Evolutionary conservation across 2,113 vertebrate genomes (phyloP), one percentile per base, ranked within the genome.

Genomic region (Phyllostomus discolor): DNA sequence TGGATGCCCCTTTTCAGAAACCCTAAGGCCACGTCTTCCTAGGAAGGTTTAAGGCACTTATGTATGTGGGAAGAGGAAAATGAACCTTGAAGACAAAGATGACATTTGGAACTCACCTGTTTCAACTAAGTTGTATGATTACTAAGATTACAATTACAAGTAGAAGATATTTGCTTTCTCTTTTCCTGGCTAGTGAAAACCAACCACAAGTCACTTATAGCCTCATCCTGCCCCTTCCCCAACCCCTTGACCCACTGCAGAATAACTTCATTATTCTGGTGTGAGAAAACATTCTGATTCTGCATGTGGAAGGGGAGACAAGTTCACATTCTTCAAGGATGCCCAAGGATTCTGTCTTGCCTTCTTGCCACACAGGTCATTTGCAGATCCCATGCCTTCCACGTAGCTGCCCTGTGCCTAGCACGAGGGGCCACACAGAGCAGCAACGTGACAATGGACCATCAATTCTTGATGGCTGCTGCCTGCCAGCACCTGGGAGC

Each of bases 31-130:
- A 10, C 79, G n/a, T 15, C 10, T 95, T 95, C 17, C 10, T 62
- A n/a, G 48, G 86, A 83, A 86, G 22, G 88, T 82, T 94, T 67
- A 67, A 84, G 59, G 7, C 7, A 72, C 35, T 88, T 64, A 20
- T 67, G 38, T 66, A 67, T 46, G 86, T 79, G 16, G n/a, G 35
- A 86, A 85, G 62, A 94, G 50, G 28, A 93, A 87, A 94, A 87
- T 75, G 46, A 88, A 35, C 9, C 16, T 73, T 35, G 54, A 79
- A 87, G 43, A 59, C 12, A 62, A 91, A 59, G 64, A 59, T 78
- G 62, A 83, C 11, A 87, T 83, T 81, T 83, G 16, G 33, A 89
- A 69, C 7, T 72, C 35, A 69, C 2, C 11, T 14, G 14, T 88
- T 91, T 26, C n/a, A 87, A 54, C 24, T n/a, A 94, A 80, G 24